Base-by-base conservation (phyloP, 2,113 vertebrate species). In the Podilymbus podiceps region DNA sequence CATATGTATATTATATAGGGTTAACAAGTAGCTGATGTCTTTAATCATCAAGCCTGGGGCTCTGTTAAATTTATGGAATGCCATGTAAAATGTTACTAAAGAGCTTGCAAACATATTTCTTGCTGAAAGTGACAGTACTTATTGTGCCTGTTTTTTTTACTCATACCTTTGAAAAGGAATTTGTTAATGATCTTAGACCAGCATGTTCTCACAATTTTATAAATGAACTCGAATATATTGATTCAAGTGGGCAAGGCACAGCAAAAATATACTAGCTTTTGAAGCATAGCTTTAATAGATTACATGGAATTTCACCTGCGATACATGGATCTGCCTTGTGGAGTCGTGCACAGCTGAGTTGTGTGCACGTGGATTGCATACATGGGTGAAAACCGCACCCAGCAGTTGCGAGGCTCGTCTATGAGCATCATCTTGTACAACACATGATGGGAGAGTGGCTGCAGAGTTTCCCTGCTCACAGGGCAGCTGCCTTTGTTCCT, bases 271-370 rank as follows among this genome's bases (percentile, higher is more conserved):
- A 20, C 9, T 24, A 28, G 8, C 20, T 93, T 91, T 81, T 79
- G 52, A 95, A 88, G 27, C 22, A 50, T 24, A 38, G 4, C 2
- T 50, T 50, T 53, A 31, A 53, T 8, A 68, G 24, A 20, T 91
- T 71, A 38, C 2, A 4, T 50, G 46, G 35, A 38, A 30, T 73
- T 64, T 76, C 24, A 21, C 15, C 24, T 62, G 71, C 35, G 46
- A 30, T 66, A n/a, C 0, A 0, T 42, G 42, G 33, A 12, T 64
- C 33, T 76, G 30, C 23, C 40, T 42, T 40, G 13, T 52, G 55
- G 25, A 69, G 35, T 56, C 30, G 11, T 1, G 1, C 56, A 33
- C 15, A 7, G 49, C 0, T 44, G 56, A 85, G 33, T 8, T 87
- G 31, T 19, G 28, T 52, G 25, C 5, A 3, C 14, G 47, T 24